Evolutionary conservation across 1,140 invertebrate genomes (phyloP), one percentile per base, ranked within the genome.

Genomic region (Zophobas morio): DNA sequence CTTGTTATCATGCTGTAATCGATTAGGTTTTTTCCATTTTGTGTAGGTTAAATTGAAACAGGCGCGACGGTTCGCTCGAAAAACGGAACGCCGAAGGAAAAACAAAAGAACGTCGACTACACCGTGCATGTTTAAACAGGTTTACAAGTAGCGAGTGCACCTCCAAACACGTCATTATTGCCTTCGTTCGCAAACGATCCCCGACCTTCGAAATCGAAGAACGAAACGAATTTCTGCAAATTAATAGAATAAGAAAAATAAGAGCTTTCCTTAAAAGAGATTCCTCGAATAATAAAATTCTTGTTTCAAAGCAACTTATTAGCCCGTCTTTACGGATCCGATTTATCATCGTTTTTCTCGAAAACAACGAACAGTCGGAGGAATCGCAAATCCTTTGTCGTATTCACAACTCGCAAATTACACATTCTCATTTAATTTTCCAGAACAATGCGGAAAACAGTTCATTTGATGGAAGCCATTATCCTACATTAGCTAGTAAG

Each of bases 241-340:
- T 46, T 46, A 46, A 54, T 32, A 34, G 6, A 54, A 54, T 32
- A 54, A 54, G 32, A 54, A 54, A 54, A 54, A 20, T 4, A 54
- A 54, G 20, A 54, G 20, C 53, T 34, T 34, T 34, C 35, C 33
- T 54, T 54, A 20, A 34, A 54, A 54, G n/a, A 54, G 35, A 54
- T 54, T 54, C 32, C 53, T 32, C 53, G 2, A 33, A 33, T 54
- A 54, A 54, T 54, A 54, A 54, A 54, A 54, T 34, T 54, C 35
- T 54, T 54, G 35, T 54, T 54, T 54, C 53, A 54, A 34, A 54
- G 53, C 8, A 34, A 34, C 32, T 54, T 54, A 54, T 54, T 54
- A 54, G 53, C 53, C 35, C 1, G 5, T 34, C 32, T 6, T 34
- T 34, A 2, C 5, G 53, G 35, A 54, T 54, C 20, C 53, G 33